These are phyloP conservation scores for Myotis daubentonii DNA, from an alignment of 2,797 vertebrate genomes.

Conservation along the genomic window DNA sequence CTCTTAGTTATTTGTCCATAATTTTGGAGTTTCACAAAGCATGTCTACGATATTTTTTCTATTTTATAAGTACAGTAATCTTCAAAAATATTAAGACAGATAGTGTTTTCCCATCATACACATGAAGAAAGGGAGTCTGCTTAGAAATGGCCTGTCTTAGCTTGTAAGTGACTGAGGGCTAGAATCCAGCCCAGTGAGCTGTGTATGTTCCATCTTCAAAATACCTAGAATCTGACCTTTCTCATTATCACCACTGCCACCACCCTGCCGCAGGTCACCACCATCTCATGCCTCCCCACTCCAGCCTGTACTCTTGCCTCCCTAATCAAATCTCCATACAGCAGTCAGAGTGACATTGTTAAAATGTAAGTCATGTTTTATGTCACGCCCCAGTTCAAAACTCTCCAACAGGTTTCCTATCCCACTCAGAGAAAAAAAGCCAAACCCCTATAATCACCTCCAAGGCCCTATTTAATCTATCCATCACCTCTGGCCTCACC, in stretches of 20 bases:
- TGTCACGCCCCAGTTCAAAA: neutral
- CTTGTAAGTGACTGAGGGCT: neutral
- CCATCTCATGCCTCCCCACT: neutral
- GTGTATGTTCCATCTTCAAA: neutral
- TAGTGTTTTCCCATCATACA: neutral
- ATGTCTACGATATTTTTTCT: neutral
- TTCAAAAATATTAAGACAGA: neutral
- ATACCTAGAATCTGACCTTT: neutral
- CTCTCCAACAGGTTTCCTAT: neutral
- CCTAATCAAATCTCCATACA: neutral
- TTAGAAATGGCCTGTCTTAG: neutral
- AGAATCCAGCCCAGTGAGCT: neutral
- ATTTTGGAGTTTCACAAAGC: neutral
- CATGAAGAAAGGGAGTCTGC: neutral
- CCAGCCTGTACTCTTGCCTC: neutral
- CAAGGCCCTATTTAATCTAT: neutral
- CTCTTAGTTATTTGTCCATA: neutral
- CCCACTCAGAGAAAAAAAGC: neutral
- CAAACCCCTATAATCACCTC: neutral
- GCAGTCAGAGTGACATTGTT: neutral
- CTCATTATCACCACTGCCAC: neutral
- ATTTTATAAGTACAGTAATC: neutral
- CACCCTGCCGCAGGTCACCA: neutral
- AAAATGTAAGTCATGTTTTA: neutral
- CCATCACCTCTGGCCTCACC: neutral